Evolutionary conservation across 2,888 invertebrate genomes (phyloP).

Genomic region (Lasioglossum calceatum): DNA sequence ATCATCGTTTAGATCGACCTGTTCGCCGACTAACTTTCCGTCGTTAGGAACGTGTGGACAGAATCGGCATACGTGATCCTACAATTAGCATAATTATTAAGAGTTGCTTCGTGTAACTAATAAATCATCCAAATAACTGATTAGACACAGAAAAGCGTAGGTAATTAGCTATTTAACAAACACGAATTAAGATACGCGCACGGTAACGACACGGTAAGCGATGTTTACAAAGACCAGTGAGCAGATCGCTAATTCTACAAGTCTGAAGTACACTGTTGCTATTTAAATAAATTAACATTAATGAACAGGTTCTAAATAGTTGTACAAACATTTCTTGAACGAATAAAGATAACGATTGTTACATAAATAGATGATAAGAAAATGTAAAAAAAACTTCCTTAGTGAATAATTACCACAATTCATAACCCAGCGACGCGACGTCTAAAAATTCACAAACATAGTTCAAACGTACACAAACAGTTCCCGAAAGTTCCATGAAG

Average conservation of each 20-base stretch:
- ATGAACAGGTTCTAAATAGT: neutral
- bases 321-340: neutral
- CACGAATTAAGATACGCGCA: neutral
- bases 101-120: neutral
- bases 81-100: neutral
- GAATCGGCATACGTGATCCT: neutral
- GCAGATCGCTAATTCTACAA: neutral
- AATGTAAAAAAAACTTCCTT: neutral
- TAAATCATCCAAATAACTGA: neutral
- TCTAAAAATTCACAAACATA: neutral
- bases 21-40: neutral
- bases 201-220: neutral
- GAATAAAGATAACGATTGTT: neutral
- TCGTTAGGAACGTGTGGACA: neutral
- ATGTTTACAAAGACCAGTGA: neutral
- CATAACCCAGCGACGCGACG: neutral
- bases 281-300: neutral
- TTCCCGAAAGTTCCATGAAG: neutral
- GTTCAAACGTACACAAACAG: neutral
- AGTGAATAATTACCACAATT: neutral
- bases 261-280: too few relatives aligned
- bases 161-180: neutral
- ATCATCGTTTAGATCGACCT: neutral
- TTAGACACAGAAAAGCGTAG: neutral
- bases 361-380: neutral